Evolutionary conservation across 2,113 vertebrate genomes (phyloP), one percentile per base, ranked within the genome.

Genomic region (Chroicocephalus ridibundus): DNA sequence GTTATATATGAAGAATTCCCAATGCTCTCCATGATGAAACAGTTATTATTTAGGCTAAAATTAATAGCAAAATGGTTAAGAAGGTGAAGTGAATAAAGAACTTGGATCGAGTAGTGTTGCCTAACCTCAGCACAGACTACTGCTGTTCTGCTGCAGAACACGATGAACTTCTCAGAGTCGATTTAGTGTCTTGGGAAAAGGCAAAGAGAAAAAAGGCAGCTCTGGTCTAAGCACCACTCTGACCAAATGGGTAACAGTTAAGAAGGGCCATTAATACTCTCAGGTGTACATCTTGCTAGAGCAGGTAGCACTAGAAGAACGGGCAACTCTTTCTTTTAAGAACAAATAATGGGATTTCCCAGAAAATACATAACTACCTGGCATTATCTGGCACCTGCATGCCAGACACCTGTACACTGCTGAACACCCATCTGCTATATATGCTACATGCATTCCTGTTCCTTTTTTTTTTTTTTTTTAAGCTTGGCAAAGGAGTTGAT

Each of bases 341-440:
- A 91, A 81, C 2, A 87, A 92, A 44, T 79, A 86, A 46, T 76
- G 42, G 74, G 68, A 82, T 93, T 95, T 94, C 62, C 66, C 86
- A 55, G 60, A 87, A 94, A 93, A 94, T 69, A 61, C 54, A 44
- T 55, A 65, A 42, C 69, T 68, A 40, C 71, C 15, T 75, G 13
- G 74, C 27, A n/a, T 58, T 84, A 64, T 79, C 91, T 92, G 76
- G 91, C 70, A 93, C 71, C 89, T 97, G 92, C 9, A 4, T 78
- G 42, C 44, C 85, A 95, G 83, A 83, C 94, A 97, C 95, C 96
- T 94, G 94, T 85, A 96, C 1, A 26, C 52, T 69, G 68, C 70
- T 82, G 88, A 92, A 92, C 38, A 94, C 13, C 94, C 96, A 95
- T 96, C 96, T 97, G 96, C 64, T 95, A 7, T 81, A 83, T 17